Base-by-base conservation (phyloP, 2,797 vertebrate species). In the Phrynocephalus guinanensis region DNA sequence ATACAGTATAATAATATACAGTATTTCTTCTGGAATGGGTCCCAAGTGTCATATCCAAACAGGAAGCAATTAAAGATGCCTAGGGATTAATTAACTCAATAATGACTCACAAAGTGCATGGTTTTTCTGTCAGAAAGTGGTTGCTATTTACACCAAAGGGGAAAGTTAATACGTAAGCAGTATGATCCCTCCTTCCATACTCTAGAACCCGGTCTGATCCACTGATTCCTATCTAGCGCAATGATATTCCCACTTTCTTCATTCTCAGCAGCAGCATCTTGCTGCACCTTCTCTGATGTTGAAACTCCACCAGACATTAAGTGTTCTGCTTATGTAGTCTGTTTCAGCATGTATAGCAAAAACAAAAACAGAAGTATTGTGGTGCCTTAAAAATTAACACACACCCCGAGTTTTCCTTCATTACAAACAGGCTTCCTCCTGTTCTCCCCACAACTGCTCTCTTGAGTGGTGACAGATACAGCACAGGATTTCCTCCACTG, bases 1-100 rank as follows among this genome's bases (percentile, higher is more conserved):
- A 50, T 85, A 88, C 80, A 84, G 88, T 79, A 75, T 48, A 75
- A 70, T 5, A 18, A 84, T 44, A 11, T 44, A n/a, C n/a, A n/a
- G n/a, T n/a, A 6, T 28, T 88, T 79, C 84, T 92, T 82, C 85
- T 90, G 76, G 88, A 82, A 86, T 8, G 80, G 88, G 5, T 56
- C 44, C 28, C 0, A 10, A 88, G 13, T 3, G 24, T 73, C 77
- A 87, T 38, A 76, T 26, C 48, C n/a, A 24, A 67, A 83, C 80
- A 68, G n/a, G 89, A 44, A 87, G 44, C 30, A 91, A 73, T 86
- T 83, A 80, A 63, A 63, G 38, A 6, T 71, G 87, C 71, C 38
- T 73, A 85, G 68, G 80, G 9, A 66, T 26, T 60, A 72, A 5
- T 89, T 91, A 89, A 86, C 28, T 52, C 76, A 80, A 13, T 81